Conservation (phyloP, 2,797 vertebrate genomes). For the Gallirallus australis region DNA sequence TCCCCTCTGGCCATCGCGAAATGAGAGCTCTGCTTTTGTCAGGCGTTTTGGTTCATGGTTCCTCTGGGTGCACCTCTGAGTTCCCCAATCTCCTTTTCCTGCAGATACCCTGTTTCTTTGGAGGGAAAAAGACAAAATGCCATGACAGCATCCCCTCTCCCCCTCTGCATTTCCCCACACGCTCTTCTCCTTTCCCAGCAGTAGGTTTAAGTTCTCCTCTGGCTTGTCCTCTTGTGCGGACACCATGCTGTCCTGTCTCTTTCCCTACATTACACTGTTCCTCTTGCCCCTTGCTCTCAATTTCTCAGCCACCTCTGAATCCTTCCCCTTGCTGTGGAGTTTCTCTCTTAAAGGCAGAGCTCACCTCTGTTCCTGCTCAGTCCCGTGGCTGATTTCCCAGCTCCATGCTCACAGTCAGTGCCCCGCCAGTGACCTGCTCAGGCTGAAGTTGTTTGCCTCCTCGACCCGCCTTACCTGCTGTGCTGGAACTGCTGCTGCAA, state of each 20-base stretch:
- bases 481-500: neutral
- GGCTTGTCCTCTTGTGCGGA: neutral
- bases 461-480: neutral
- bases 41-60: neutral
- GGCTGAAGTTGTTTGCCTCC: neutral
- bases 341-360: neutral
- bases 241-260: neutral
- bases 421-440: neutral
- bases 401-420: neutral
- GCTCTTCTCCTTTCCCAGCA: neutral
- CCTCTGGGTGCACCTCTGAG: neutral
- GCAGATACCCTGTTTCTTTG: neutral
- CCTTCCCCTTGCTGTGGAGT: neutral
- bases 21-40: neutral
- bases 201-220: neutral
- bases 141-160: rapidly evolving
- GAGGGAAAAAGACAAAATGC: neutral
- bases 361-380: neutral
- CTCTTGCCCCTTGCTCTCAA: neutral
- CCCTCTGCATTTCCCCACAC: neutral
- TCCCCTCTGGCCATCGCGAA: neutral
- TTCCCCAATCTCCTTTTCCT: neutral
- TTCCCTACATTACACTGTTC: neutral
- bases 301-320: neutral
- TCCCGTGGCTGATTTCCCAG: neutral